Evolutionary conservation across 2,113 vertebrate genomes (phyloP), one percentile per base, ranked within the genome.

Genomic region (Ciconia maguari): DNA sequence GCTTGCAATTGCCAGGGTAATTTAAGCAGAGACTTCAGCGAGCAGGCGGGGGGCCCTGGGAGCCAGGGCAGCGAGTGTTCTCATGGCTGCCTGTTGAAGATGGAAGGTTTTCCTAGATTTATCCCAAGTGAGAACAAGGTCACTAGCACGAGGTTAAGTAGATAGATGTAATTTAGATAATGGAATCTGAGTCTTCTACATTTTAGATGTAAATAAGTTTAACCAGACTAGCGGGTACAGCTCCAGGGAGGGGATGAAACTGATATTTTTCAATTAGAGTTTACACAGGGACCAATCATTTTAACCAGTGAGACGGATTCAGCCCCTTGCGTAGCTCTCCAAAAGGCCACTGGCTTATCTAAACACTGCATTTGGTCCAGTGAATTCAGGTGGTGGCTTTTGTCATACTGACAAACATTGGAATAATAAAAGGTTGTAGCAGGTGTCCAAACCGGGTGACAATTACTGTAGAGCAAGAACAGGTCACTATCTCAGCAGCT

Each of bases 91-190:
- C 3, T 34, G 65, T 7, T 89, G 79, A 64, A 66, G 66, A 64
- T 68, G 70, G 68, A 62, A 95, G 32, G 32, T 64, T 93, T 86
- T 96, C 74, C 51, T 71, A 46, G 24, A 69, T 78, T 86, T 69
- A 87, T 25, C 81, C 89, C 76, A 94, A 83, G 52, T 34, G 84
- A 71, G 44, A 94, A 80, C 61, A 65, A 87, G 83, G 88, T 96
- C 95, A 93, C 57, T 49, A 87, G 70, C 25, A 9, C 0, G 1
- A 92, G 91, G 95, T 95, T 92, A 96, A 94, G 54, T 22, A 89
- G 87, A 90, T 83, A 57, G 87, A 94, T 96, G 90, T 34, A 77
- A 95, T 90, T 93, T 91, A 90, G 58, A 90, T 93, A 83, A 95
- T 94, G 57, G 51, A 58, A 90, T 79, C 64, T 14, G 57, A 77